phyloP scores from a whole-genome alignment of 2,797 vertebrate genomes.

The Cryptoprocta ferox region DNA sequence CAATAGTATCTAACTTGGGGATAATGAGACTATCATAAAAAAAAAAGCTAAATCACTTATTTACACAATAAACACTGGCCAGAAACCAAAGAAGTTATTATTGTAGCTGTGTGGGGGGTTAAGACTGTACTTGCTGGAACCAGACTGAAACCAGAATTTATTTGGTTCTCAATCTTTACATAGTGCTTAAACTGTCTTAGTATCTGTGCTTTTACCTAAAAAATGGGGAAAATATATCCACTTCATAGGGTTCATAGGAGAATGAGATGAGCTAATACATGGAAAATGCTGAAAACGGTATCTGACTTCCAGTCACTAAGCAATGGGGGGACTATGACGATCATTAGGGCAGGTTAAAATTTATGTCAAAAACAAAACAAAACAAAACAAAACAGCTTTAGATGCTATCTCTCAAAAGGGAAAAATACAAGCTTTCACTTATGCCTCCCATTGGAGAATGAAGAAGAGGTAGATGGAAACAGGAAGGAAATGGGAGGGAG shows the following conservation, averaged over 20 bases:
- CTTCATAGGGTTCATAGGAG: neutral
- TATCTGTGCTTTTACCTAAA: neutral
- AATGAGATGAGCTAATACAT: neutral
- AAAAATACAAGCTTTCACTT: neutral
- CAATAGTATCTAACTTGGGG: neutral
- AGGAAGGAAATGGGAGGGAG: neutral
- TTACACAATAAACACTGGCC: neutral
- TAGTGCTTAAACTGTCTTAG: neutral
- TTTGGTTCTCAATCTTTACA: neutral
- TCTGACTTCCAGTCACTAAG: neutral
- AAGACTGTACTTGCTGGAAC: neutral
- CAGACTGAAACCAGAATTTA: neutral
- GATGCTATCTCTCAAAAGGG: neutral
- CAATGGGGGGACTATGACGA: neutral
- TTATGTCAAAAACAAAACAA: neutral
- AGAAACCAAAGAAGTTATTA: neutral
- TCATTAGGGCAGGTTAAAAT: neutral
- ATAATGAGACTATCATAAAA: neutral
- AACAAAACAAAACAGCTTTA: neutral
- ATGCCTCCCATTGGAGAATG: neutral
- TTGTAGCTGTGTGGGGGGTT: accelerated
- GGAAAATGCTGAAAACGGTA: neutral
- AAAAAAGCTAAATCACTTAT: neutral
- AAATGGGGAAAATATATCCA: neutral
- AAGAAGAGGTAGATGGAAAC: neutral